These are phyloP conservation scores for Notocelia uddmanniana DNA, from an alignment of 2,888 invertebrate genomes.

Conservation along the genomic window DNA sequence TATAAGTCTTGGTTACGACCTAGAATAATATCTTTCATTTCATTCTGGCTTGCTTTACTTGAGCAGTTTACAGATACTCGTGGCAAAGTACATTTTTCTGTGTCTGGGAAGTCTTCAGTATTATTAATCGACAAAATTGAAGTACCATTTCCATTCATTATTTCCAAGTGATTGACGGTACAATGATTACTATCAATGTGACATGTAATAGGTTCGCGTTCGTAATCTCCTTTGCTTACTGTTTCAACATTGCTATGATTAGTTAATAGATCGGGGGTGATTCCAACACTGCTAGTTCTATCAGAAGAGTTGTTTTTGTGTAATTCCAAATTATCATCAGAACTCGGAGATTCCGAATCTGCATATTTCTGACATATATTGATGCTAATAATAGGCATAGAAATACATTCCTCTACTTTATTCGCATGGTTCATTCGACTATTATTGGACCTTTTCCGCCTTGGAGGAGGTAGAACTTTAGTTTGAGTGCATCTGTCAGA, in stretches of 20 bases:
- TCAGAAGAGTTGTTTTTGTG: slow-evolving; percentile 43
- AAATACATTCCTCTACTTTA: slow-evolving; percentile 62
- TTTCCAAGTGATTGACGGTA: slow-evolving; percentile 10
- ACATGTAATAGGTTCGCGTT: slow-evolving; percentile 1
- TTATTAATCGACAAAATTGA: slow-evolving; percentile 46
- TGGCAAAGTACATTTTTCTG: slow-evolving; percentile 67
- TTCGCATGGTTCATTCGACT: slow-evolving; percentile 55
- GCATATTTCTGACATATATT: slow-evolving; percentile 85
- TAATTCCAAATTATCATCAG: slow-evolving; percentile 80
- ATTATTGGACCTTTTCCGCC: slow-evolving; percentile 68
- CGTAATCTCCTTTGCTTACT: slow-evolving; percentile 51
- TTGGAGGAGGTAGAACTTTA: slow-evolving; percentile 64
- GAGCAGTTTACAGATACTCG: slow-evolving; percentile 61
- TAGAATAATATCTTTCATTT: slow-evolving; percentile 75
- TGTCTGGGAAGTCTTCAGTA: slow-evolving; percentile 70
- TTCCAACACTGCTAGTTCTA: slow-evolving; percentile 56
- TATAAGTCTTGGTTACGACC: slow-evolving; percentile 71
- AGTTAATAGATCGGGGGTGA: slow-evolving; percentile 86
- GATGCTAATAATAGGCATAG: slow-evolving; percentile 84
- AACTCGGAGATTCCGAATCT: slow-evolving; percentile 76
- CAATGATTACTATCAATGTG: slow-evolving; percentile 10
- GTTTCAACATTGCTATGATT: slow-evolving; percentile 83
- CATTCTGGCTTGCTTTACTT: slow-evolving; percentile 56
- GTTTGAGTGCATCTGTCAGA: slow-evolving; percentile 73
- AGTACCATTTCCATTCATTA: slow-evolving; percentile 48